Base-by-base conservation (phyloP, 2,113 vertebrate species). In the Fregetta grallaria region DNA sequence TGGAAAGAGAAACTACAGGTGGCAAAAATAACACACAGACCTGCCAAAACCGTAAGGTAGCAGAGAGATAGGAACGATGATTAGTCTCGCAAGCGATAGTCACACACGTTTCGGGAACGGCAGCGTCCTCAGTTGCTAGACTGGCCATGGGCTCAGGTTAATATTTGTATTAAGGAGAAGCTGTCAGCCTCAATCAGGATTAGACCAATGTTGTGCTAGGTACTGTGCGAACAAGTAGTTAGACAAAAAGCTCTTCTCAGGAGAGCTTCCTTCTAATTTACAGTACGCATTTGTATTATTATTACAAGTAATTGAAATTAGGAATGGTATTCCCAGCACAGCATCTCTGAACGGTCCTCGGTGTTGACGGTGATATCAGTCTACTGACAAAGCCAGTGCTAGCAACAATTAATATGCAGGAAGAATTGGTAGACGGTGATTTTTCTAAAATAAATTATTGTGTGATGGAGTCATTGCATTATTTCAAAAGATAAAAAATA, bases 401-500 rank as follows among this genome's bases (percentile, higher is more conserved):
- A 71, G 81, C 27, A 55, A 52, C 27, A 47, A 62, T 18, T 29
- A 34, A 32, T 3, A 47, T 0, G 36, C 23, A 73, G 78, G 49
- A 70, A 87, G 76, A 96, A 90, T 3, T 20, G 55, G 61, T 20
- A 94, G 66, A 91, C 1, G 29, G 85, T 4, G 52, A 53, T 52
- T 94, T 87, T 91, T 92, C 34, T 49, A 16, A 63, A 85, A 72
- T 16, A 83, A 76, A 96, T 88, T 23, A 55, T 15, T 1, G 1
- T n/a, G 72, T 44, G 85, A 94, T 70, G 94, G 92, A 94, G 72
- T 68, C 76, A 47, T 27, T 62, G 97, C 45, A 40, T 83, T 70
- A 90, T 94, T 94, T 90, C 68, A 32, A 90, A 95, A 97, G 91
- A 92, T 87, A 86, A 62, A 94, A 95, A 91, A 67, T 44, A 85